Conservation (phyloP, 2,888 invertebrate genomes). For the Cremastinae sp. region DNA sequence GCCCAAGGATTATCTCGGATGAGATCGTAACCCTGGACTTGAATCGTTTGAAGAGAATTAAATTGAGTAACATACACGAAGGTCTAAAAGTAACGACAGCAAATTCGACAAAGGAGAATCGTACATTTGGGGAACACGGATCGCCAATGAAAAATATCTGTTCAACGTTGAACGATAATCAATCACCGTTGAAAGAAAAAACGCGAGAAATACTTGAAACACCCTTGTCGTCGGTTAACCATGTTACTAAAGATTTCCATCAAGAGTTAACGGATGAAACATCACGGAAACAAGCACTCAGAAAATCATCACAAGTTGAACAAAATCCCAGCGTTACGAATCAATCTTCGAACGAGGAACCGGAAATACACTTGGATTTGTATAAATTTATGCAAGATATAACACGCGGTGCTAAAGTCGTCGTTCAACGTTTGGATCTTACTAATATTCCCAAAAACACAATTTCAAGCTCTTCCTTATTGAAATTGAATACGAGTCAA, state of each 20-base stretch:
- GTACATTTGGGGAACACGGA: background rate
- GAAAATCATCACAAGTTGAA: constrained; percentile 36
- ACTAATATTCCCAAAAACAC: constrained; percentile 64
- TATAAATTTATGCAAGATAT: constrained; percentile 76
- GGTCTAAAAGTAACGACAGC: background rate
- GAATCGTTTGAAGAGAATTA: constrained; percentile 29
- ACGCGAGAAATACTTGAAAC: background rate
- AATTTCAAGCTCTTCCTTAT: constrained; percentile 37
- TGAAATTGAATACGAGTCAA: constrained; percentile 39
- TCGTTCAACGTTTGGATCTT: constrained; percentile 73
- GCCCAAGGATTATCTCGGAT: constrained; percentile 72
- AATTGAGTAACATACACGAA: constrained; percentile 16
- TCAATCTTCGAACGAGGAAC: background rate
- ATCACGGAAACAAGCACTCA: constrained; percentile 49
- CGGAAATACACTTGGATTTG: constrained; percentile 71
- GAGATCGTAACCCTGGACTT: constrained; percentile 68
- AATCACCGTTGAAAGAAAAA: background rate
- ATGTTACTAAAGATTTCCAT: constrained; percentile 66
- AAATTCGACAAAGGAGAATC: background rate
- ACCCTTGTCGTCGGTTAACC: constrained; percentile 5
- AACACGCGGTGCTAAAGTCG: constrained; percentile 74
- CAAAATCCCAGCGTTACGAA: background rate
- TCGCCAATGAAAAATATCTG: background rate
- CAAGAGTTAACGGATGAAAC: constrained; percentile 58
- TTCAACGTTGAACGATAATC: background rate